These are phyloP conservation scores for Enteromius thamalakanensis DNA, from an alignment of 2,797 vertebrate species.

Conservation along the genomic window DNA sequence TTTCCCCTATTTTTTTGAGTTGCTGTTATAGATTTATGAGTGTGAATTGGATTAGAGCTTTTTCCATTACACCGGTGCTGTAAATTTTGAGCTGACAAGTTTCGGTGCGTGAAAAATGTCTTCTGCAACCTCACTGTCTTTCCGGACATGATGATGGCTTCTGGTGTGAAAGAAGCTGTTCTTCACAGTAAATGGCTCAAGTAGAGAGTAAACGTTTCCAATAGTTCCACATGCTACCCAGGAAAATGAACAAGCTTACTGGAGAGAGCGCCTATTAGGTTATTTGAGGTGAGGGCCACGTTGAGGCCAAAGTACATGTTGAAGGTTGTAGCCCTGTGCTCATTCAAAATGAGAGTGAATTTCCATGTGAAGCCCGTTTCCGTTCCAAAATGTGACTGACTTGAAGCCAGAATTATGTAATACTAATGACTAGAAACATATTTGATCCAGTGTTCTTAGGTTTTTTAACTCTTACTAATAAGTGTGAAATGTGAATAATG, in stretches of 20 bases:
- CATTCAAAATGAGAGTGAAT: not conserved
- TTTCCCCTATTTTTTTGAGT: constrained; percentile 36
- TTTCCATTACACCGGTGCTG: constrained; percentile 65
- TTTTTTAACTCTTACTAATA: not conserved
- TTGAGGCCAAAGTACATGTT: not conserved
- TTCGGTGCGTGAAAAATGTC: constrained; percentile 64
- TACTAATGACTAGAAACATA: not conserved
- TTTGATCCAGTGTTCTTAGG: constrained; percentile 2
- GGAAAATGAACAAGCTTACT: constrained; percentile 55
- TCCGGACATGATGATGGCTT: constrained; percentile 49
- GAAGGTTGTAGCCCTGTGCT: not conserved
- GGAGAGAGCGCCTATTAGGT: constrained; percentile 58
- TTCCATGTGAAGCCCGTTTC: not conserved
- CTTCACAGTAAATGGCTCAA: constrained; percentile 47
- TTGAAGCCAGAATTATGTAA: not conserved
- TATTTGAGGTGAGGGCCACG: constrained; percentile 46
- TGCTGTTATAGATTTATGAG: constrained; percentile 64
- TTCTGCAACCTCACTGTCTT: constrained; percentile 56
- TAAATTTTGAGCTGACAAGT: constrained; percentile 68
- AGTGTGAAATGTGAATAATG: constrained; percentile 3
- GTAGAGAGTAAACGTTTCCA: constrained; percentile 58
- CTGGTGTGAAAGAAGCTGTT: constrained; percentile 38
- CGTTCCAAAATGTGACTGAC: not conserved
- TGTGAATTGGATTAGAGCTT: constrained; percentile 62
- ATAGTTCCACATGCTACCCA: constrained; percentile 48